These are phyloP conservation scores for Heterotis niloticus DNA, from an alignment of 2,113 vertebrate genomes.

Conservation along the genomic window DNA sequence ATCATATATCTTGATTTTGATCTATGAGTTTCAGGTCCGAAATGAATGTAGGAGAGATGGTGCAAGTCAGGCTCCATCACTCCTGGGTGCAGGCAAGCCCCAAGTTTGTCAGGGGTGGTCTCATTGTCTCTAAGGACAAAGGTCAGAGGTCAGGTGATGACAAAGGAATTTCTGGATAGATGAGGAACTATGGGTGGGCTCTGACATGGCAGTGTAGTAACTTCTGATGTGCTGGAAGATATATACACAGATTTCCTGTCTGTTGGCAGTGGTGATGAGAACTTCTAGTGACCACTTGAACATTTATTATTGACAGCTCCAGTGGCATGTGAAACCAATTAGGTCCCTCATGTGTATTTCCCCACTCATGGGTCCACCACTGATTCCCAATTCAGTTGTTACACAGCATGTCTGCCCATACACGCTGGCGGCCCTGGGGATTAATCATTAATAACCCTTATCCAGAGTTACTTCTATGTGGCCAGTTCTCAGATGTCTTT, in stretches of 20 bases:
- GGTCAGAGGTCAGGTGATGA: background rate
- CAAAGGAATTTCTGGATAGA: background rate
- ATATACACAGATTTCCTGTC: background rate
- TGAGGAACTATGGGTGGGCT: background rate
- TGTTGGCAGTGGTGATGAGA: background rate
- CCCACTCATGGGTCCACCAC: background rate
- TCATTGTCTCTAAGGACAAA: background rate
- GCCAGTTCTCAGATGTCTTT: background rate
- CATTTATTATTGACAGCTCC: background rate
- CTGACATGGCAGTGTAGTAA: background rate
- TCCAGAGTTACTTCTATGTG: conserved; percentile 15
- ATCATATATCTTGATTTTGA: background rate
- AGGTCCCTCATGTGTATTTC: background rate
- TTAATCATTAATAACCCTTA: conserved; percentile 28
- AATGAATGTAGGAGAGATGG: conserved; percentile 12
- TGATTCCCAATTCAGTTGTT: background rate
- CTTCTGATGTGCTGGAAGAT: background rate
- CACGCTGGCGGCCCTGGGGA: background rate
- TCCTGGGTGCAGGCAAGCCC: background rate
- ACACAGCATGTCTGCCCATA: conserved; percentile 13
- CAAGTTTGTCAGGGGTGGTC: background rate
- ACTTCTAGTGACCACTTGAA: background rate
- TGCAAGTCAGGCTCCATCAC: background rate
- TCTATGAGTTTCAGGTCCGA: conserved; percentile 9
- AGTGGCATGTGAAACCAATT: background rate